Evolutionary conservation across 2,113 vertebrate genomes (phyloP).

Genomic region (Porphyrio hochstetteri): DNA sequence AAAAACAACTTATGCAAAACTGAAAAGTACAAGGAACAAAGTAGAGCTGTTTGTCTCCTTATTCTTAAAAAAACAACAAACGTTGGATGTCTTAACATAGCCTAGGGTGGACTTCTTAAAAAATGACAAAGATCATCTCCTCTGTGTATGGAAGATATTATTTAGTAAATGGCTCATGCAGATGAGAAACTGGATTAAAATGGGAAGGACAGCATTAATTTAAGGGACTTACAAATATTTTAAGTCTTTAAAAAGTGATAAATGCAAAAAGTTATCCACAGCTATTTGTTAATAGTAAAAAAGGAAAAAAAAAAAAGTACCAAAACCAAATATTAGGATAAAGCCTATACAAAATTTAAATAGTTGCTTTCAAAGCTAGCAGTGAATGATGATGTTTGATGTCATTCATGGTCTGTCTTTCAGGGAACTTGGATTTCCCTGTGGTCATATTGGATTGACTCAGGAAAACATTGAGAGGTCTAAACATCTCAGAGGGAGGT

Average conservation of each 20-base stretch:
- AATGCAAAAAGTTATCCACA: neutral
- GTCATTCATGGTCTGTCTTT: neutral
- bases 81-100: neutral
- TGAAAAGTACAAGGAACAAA: neutral
- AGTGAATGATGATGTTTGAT: neutral
- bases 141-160: neutral
- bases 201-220: neutral
- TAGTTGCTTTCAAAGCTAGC: neutral
- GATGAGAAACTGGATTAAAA: neutral
- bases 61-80: neutral
- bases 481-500: slow-evolving; percentile 25
- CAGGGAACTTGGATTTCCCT: neutral
- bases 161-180: neutral
- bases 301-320: neutral
- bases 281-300: neutral
- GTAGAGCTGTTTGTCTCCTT: neutral
- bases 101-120: neutral
- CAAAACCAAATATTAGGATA: neutral
- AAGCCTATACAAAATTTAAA: neutral
- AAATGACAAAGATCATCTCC: neutral
- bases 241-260: neutral
- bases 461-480: neutral
- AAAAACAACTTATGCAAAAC: neutral
- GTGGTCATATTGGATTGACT: neutral
- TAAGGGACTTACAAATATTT: neutral